Evolutionary conservation across 2,888 invertebrate species (phyloP), one percentile per base, ranked within the genome.

Genomic region (Dione vanillae): DNA sequence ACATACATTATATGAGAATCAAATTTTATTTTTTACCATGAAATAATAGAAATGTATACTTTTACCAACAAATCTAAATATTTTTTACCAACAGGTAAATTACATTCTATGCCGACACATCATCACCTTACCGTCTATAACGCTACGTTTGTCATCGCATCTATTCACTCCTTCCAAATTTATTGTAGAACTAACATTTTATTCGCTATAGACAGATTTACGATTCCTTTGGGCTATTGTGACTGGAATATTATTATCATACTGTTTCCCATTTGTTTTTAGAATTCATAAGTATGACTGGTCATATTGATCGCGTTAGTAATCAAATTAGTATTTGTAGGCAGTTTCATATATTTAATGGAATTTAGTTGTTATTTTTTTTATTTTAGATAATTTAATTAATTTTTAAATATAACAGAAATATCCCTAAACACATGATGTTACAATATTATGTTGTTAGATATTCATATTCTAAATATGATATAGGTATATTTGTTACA

Each of bases 181-280:
- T 83, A 82, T 80, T 77, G 81, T 80, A 81, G 78, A 79, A 81
- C 84, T 83, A 80, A 80, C 80, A 82, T 85, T 86, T 88, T 87
- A 87, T 87, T 85, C 83, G 76, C 75, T 71, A 72, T 73, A 73
- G 88, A 91, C 87, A 86, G 89, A 91, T 91, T 90, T 91, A 91
- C 81, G 79, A 77, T 49, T 69, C 52, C 73, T 77, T 71, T 51
- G 74, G 80, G 65, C 87, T 83, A 90, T 90, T 90, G 91, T 90
- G 85, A 74, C 83, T 84, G 80, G 82, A 83, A 82, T 80, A 81
- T 83, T 82, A 76, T 84, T 83, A 85, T 86, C 83, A 85, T 85
- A 81, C 81, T 74, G 78, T 74, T 79, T 77, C 79, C 79, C 79
- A 82, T 87, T 85, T 83, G 83, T 85, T 84, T 73, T 74, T 73